Percentiles rank a stretch among this genome's conserved stretches.
Evolutionary conservation across 2,113 vertebrate genomes (phyloP).

Genomic region (Baryphthengus martii): DNA sequence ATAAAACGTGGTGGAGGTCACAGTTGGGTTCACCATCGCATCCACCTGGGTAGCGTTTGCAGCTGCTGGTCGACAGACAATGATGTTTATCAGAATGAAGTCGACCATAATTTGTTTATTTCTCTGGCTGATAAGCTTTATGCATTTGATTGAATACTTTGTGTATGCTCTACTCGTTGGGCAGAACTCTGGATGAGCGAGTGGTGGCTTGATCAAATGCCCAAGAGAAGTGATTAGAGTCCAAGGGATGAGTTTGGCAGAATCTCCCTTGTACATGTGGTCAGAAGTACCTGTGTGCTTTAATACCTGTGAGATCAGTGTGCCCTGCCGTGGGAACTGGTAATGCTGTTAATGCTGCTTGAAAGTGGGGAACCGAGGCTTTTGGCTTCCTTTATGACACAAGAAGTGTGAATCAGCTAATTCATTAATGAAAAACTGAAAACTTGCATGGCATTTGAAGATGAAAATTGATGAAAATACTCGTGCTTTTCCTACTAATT

Average conservation of each 20-base stretch:
- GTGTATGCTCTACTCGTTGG: background rate
- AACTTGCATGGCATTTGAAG: background rate
- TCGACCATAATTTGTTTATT: background rate
- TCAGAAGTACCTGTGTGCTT: background rate
- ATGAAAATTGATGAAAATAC: background rate
- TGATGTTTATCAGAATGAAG: background rate
- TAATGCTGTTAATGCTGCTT: background rate
- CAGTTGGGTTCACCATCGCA: background rate
- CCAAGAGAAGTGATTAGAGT: background rate
- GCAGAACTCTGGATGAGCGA: background rate
- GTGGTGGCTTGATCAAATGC: background rate
- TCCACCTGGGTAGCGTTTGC: background rate
- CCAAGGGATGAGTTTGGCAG: background rate
- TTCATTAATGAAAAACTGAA: background rate
- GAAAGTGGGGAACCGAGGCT: background rate
- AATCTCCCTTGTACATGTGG: background rate
- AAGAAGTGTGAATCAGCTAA: background rate
- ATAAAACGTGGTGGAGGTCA: background rate
- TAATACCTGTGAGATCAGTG: background rate
- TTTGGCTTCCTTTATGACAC: background rate
- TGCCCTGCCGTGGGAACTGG: background rate
- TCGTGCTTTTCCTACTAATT: background rate
- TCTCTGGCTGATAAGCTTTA: background rate
- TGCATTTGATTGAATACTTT: background rate
- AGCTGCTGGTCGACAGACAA: background rate